Base-by-base conservation (phyloP, 1,140 invertebrate genomes). In the Drosophila setifemur region DNA sequence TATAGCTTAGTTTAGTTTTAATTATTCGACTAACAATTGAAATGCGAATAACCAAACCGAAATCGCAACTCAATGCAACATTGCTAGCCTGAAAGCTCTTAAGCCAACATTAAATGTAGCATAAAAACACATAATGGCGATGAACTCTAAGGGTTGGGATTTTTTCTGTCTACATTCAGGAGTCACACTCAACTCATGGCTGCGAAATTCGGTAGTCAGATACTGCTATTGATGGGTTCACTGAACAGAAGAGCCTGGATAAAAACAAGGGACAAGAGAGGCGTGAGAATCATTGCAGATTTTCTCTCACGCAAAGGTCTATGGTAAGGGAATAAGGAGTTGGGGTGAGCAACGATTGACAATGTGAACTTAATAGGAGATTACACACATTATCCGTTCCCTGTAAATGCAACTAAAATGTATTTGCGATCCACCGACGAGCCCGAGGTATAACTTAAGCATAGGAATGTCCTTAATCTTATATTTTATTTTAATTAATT, bases 81-180 rank as follows among this genome's bases (percentile, higher is more conserved):
- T 78, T 83, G 69, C 64, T 85, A 86, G 76, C 88, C 86, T 86
- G 88, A 89, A 89, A 89, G 88, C 88, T 89, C 77, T 89, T 89
- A 89, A 89, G 88, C 88, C 88, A 89, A 89, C 81, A 89, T 89
- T 89, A 89, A 89, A 89, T 89, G 88, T 89, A 89, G 88, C 88
- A 89, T 89, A 89, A 89, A 89, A 89, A 89, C 73, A 89, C 88
- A 89, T 88, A 88, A 89, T 74, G 79, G 75, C 73, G 43, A 58
- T 14, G 50, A 55, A 35, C 66, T 68, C 47, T 50, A 29, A 29
- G 66, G 63, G 7, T 11, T 39, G 29, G 54, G 54, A 19, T 23
- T 35, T 26, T 29, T 11, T 23, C 29, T 48, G 54, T 47, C 42
- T 64, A 64, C 49, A 73, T 74, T 58, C 55, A 39, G 69, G 40